Conservation (phyloP, 2,888 invertebrate species). For the Drosophila crucigera region DNA sequence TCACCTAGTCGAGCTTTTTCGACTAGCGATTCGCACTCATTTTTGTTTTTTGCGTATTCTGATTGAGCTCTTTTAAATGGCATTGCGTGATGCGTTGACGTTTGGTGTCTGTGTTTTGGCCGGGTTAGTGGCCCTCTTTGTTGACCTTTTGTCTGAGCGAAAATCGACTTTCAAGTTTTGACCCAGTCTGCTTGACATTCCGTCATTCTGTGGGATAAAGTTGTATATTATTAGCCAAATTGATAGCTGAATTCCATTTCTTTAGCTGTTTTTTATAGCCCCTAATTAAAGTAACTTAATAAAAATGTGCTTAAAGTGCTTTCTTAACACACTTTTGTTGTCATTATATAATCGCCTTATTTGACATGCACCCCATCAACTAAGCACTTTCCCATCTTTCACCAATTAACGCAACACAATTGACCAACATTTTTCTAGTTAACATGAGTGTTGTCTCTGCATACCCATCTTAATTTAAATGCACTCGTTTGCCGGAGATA, state of each 20-base stretch:
- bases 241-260: conserved; percentile 38
- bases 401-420: conserved; percentile 45
- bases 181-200: conserved; percentile 35
- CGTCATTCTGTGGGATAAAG: neutral
- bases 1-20: neutral
- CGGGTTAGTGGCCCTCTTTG: conserved; percentile 17
- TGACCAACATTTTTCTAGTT: conserved; percentile 21
- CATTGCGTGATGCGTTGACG: conserved; percentile 50
- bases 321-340: conserved; percentile 4
- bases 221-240: conserved; percentile 28
- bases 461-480: conserved; percentile 26
- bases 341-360: conserved; percentile 38
- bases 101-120: conserved; percentile 3
- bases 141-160: conserved; percentile 33
- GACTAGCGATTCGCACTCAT: neutral
- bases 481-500: neutral
- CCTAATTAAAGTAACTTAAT: conserved; percentile 41
- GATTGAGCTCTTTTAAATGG: conserved; percentile 51
- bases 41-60: conserved; percentile 19
- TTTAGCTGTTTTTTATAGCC: conserved; percentile 34
- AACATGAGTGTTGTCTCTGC: conserved; percentile 9
- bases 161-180: conserved; percentile 41
- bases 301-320: conserved; percentile 20
- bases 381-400: conserved; percentile 64
- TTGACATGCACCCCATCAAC: conserved; percentile 26